Base-by-base conservation (phyloP, 2,797 vertebrate species). In the Lithobates pipiens region DNA sequence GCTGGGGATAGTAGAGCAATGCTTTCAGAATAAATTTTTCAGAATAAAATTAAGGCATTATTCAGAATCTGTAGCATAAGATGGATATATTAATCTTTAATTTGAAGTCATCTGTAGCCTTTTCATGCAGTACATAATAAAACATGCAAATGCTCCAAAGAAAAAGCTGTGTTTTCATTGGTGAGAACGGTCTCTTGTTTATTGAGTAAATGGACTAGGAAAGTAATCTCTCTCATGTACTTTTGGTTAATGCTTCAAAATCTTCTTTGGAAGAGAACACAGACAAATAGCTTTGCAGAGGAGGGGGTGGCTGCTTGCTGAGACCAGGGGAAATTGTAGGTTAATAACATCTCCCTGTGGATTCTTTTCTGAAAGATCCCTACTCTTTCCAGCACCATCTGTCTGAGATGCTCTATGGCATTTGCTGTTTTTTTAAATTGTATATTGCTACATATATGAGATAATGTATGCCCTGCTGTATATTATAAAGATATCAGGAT, bases 191-290 rank as follows among this genome's bases (percentile, higher is more conserved):
- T 80, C 82, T 85, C 77, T 57, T 89, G 67, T 88, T 83, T 90
- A 88, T 74, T 88, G 77, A 89, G 88, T 88, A 91, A 91, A 90
- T 86, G 88, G 87, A 91, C 79, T 27, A 86, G 3, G 73, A 81
- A 5, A 89, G 57, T 85, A 85, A 83, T 87, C 88, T 91, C 88
- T 88, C 89, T 91, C 91, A 72, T 92, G 86, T 91, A 89, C 91
- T 93, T 93, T 91, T 91, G 83, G 88, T 87, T 91, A 91, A 93
- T 90, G 77, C 90, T 91, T 92, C 90, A 91, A 90, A 91, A 93
- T 92, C 92, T 92, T 92, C 89, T 94, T 86, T 91, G 77, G 82
- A 85, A 90, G 77, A 87, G 83, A 91, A 88, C 83, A 82, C 75
- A 74, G 61, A 91, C 86, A 90, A 92, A 92, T 79, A 90, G 90